These are phyloP conservation scores for Salticus scenicus DNA, from an alignment of 2,888 invertebrate genomes.

Conservation along the genomic window DNA sequence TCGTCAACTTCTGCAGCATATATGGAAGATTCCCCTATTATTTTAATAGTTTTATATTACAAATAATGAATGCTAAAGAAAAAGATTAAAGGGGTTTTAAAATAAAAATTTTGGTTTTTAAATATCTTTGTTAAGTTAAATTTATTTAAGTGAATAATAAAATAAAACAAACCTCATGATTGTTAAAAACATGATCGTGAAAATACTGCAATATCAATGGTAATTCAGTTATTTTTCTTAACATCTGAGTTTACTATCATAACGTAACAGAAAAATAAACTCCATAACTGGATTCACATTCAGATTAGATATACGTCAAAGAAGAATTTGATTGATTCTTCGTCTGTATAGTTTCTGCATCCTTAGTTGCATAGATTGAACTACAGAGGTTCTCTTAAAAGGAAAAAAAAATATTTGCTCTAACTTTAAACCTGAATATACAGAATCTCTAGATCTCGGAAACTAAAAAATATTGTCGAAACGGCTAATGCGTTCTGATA, in stretches of 20 bases:
- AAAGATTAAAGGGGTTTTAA: too few relatives aligned
- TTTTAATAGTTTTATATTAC: too few relatives aligned
- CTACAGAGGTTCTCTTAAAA: not conserved
- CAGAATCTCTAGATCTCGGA: constrained; percentile 36
- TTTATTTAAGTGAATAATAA: too few relatives aligned
- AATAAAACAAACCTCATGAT: too few relatives aligned
- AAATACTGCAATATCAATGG: too few relatives aligned
- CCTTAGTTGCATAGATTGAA: constrained; percentile 4
- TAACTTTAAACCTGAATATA: constrained; percentile 41
- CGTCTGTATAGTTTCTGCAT: not conserved
- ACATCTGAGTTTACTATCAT: too few relatives aligned
- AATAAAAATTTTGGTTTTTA: too few relatives aligned
- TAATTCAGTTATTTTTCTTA: not conserved
- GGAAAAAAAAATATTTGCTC: constrained; percentile 37
- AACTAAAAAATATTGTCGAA: constrained; percentile 44
- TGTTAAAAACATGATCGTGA: too few relatives aligned
- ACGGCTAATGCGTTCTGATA: constrained; percentile 59
- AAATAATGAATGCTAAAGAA: too few relatives aligned
- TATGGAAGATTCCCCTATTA: too few relatives aligned
- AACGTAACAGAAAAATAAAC: not conserved
- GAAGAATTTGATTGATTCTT: constrained; percentile 5
- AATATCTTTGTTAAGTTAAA: too few relatives aligned
- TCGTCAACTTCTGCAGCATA: too few relatives aligned
- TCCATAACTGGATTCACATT: not conserved
- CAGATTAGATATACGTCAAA: not conserved